phyloP scores from a whole-genome alignment of 2,888 invertebrate species.

The Apamea anceps region DNA sequence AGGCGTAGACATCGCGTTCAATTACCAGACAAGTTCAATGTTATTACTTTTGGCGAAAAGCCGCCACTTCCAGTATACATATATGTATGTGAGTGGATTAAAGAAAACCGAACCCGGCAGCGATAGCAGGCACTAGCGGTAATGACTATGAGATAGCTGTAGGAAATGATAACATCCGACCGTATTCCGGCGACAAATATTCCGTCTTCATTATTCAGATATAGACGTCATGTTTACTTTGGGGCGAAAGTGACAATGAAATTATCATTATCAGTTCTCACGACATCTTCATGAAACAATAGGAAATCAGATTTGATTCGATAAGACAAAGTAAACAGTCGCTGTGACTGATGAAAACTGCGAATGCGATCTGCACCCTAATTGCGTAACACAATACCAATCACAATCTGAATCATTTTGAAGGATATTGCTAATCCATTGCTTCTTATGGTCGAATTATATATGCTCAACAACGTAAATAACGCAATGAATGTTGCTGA shows the following conservation, averaged over 20 bases:
- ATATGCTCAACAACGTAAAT: not conserved
- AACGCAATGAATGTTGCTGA: not conserved
- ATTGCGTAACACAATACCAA: not conserved
- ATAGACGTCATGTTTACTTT: constrained; percentile 21
- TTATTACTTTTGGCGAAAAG: no score
- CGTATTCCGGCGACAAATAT: constrained; percentile 15
- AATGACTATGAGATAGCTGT: constrained; percentile 9
- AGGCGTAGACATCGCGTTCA: no score
- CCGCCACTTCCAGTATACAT: no score
- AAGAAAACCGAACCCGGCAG: constrained; percentile 6
- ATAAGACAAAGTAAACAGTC: constrained; percentile 8
- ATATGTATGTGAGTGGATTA: not conserved
- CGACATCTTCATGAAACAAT: constrained; percentile 17
- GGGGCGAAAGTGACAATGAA: constrained; percentile 33
- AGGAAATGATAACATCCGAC: constrained; percentile 25
- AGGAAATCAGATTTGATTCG: constrained; percentile 1
- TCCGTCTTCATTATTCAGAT: constrained; percentile 12
- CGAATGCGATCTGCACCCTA: not conserved
- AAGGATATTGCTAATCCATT: not conserved
- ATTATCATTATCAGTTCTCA: constrained; percentile 16
- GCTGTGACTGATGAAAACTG: not conserved
- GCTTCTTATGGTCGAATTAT: not conserved
- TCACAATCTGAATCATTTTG: not conserved
- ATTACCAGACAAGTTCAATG: no score
- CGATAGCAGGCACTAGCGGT: constrained; percentile 2